Base-by-base conservation (phyloP, 2,888 invertebrate species). In the Hirtodrosophila cameraria region DNA sequence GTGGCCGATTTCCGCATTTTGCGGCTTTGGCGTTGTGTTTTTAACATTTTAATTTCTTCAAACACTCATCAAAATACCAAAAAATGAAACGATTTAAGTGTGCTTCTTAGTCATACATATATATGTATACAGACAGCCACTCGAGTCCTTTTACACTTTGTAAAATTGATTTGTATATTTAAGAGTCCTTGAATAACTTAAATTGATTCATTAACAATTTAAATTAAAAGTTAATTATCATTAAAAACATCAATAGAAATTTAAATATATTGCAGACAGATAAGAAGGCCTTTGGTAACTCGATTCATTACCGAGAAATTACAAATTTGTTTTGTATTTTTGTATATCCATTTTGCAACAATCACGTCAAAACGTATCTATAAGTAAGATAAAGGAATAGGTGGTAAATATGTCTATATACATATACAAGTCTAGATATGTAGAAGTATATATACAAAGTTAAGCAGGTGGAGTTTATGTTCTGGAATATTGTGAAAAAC, bases 221-320 rank as follows among this genome's bases (percentile, higher is more conserved):
- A 7, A 7, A 7, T 7, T 23, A n/a, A 12, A 31, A 23, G 11
- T 31, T 23, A 23, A 23, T 39, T 42, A 18, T 23, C 2, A 7
- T 35, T 4, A 12, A 1, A 16, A 36, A 57, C 52, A 57, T 50
- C 57, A 57, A 57, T 36, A n/a, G 42, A 50, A 55, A 35, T 42
- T 12, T 36, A 8, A 30, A 12, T 42, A 35, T 12, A 20, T 45
- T 6, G 8, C 4, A 25, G 18, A 2, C 16, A 28, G 7, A 12
- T 11, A 15, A 36, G 9, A 36, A 36, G 36, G 35, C 15, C 20
- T 30, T 15, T 7, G 20, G 30, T 23, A 15, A 1, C 16, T 23
- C 35, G 11, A 46, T 54, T 28, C 28, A 12, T 28, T 41, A 20
- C 27, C 8, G 1, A 33, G 27, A 18, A 23, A 18, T 15, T 1